Base-by-base conservation (phyloP, 2,888 invertebrate species). In the Melanostoma mellinum region DNA sequence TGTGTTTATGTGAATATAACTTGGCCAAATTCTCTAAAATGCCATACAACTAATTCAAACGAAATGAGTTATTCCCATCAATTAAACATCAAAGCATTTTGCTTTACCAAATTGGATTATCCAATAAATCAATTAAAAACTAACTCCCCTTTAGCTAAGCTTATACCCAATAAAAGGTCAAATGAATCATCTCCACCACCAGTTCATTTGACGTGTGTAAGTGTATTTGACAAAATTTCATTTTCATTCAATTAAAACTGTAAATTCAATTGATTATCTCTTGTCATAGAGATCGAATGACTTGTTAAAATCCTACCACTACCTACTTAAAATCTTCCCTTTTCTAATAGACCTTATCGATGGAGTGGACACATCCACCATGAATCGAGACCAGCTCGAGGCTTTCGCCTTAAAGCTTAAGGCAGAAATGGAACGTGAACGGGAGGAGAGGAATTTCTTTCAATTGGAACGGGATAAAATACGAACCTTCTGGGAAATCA, bases 401-500 rank as follows among this genome's bases (percentile, higher is more conserved):
- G 95, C 96, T 82, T 98, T 98, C 89, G 95, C 97, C 9, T 93
- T 95, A 58, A 94, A 95, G 87, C 94, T 98, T 30, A 95, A 97
- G 89, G 97, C 97, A 89, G 98, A 98, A 92, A 93, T 98, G 89
- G 98, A 98, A 89, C 94, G 97, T 74, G 98, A 99, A 91, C 93
- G 98, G 87, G 98, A 98, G 91, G 98, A 99, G 91, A 92, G 99
- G 69, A 98, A 98, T 91, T 98, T 96, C 90, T 98, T 98, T 88
- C 98, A 98, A 91, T 91, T 98, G 87, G 99, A 99, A 92, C 93
- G 98, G 86, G 98, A 98, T 90, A 98, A 98, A 92, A 93, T 98
- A 10, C 94, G 97, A 86, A 97, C 97, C 3, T 98, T 98, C 90
- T 99, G 98, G 98, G 98, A 98, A 91, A 97, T 98, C 69, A 96